Percentiles rank a stretch among this genome's conserved stretches.
Evolutionary conservation across 2,888 invertebrate genomes (phyloP).

Genomic region (Drosophila leonis): DNA sequence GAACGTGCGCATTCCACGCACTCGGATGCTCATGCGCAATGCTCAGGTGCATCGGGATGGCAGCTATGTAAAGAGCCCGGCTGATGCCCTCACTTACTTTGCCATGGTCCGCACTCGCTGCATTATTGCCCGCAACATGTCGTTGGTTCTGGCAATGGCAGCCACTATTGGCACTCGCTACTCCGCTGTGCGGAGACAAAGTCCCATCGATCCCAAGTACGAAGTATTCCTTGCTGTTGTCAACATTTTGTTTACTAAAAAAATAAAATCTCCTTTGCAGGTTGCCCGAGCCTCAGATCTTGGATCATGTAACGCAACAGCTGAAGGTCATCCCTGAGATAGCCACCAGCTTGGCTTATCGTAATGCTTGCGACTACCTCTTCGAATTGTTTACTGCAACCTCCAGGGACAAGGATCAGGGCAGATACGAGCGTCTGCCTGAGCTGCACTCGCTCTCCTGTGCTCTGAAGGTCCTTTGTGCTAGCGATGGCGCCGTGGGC

Average conservation of each 20-base stretch:
- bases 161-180: conserved; percentile 95
- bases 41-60: conserved; percentile 96
- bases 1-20: conserved; percentile 93
- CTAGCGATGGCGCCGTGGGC: conserved; percentile 89
- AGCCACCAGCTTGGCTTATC: conserved; percentile 92
- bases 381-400: conserved; percentile 93
- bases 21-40: conserved; percentile 96
- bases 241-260: background rate
- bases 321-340: conserved; percentile 95
- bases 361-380: conserved; percentile 90
- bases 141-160: conserved; percentile 90
- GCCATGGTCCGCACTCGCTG: conserved; percentile 96
- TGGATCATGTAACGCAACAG: conserved; percentile 97
- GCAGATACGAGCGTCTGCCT: conserved; percentile 92
- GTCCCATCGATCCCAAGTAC: conserved; percentile 92
- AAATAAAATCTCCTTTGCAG: conserved; percentile 35
- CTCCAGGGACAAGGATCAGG: conserved; percentile 91
- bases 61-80: conserved; percentile 92
- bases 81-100: conserved; percentile 93
- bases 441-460: conserved; percentile 95
- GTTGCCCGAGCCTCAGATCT: conserved; percentile 92
- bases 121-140: conserved; percentile 90
- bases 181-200: conserved; percentile 95
- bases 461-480: conserved; percentile 94
- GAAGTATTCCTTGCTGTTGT: background rate